Evolutionary conservation across 2,888 invertebrate genomes (phyloP).

Genomic region (Pyrrhia umbra): DNA sequence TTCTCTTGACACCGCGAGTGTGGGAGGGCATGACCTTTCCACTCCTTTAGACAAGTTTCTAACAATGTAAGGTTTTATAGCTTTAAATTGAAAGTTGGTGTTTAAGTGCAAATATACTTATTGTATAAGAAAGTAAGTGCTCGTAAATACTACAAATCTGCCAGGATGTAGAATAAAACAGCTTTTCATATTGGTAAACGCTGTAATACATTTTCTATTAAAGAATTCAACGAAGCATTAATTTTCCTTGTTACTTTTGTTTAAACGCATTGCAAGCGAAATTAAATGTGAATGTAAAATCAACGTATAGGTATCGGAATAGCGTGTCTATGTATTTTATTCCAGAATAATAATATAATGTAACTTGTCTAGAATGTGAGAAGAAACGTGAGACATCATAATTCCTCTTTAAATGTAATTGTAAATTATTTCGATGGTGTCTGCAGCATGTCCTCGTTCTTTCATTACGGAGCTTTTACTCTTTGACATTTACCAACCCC

Average conservation of each 20-base stretch:
- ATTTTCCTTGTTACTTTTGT: conserved; percentile 1
- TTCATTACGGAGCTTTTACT: neutral
- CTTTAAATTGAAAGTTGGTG: neutral
- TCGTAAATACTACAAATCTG: conserved; percentile 11
- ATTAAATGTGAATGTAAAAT: too few relatives aligned
- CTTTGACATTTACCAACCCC: conserved; percentile 23
- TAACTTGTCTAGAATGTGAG: neutral
- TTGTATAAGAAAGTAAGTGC: conserved; percentile 14
- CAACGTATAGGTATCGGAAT: too few relatives aligned
- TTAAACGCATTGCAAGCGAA: neutral
- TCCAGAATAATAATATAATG: conserved; percentile 14
- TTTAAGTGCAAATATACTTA: conserved; percentile 16
- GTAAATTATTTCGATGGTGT: conserved; percentile 8
- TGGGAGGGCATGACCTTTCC: conserved; percentile 50
- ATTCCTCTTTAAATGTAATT: conserved; percentile 9
- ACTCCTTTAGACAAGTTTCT: conserved; percentile 24
- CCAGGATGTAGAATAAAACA: neutral
- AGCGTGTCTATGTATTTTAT: too few relatives aligned
- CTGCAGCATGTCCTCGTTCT: conserved; percentile 24
- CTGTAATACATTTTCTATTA: neutral
- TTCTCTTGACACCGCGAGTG: conserved; percentile 46
- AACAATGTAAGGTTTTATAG: conserved; percentile 24
- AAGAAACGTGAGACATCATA: conserved; percentile 33
- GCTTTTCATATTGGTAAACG: neutral
- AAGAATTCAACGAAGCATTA: neutral